These are phyloP conservation scores for Amblyopsis rosae DNA, from an alignment of 2,113 vertebrate species.

Conservation along the genomic window DNA sequence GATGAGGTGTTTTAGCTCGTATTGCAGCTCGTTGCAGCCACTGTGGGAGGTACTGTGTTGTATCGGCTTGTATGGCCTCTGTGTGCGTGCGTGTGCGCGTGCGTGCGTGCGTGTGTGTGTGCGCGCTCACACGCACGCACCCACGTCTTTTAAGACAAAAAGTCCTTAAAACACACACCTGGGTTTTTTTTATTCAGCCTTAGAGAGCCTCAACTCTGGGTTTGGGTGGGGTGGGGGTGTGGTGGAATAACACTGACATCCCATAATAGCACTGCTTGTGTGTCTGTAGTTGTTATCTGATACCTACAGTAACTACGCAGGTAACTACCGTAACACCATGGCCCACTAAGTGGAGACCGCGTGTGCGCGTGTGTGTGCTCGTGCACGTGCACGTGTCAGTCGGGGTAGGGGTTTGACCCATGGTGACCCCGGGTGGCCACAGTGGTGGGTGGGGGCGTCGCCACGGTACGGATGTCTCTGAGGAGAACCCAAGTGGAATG, in stretches of 20 bases:
- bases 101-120: neutral
- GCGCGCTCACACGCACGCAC: neutral
- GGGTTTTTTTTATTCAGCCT: constrained; percentile 7
- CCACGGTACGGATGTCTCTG: constrained; percentile 42
- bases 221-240: constrained; percentile 14
- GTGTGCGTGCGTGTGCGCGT: constrained; percentile 24
- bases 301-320: neutral
- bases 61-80: constrained; percentile 10
- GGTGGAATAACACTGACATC: too few relatives aligned
- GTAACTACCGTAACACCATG: constrained; percentile 6
- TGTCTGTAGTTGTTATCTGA: too few relatives aligned
- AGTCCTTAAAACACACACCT: constrained; percentile 24
- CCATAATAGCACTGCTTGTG: too few relatives aligned
- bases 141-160: constrained; percentile 24
- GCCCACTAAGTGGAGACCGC: neutral
- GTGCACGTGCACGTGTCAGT: constrained; percentile 4
- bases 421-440: constrained; percentile 39
- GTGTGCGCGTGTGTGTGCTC: neutral
- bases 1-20: too few relatives aligned
- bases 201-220: constrained; percentile 11
- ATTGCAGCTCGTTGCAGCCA: neutral
- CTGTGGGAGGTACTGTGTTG: neutral
- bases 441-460: neutral
- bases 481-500: constrained; percentile 58
- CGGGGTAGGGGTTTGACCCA: constrained; percentile 41